Percentiles rank a stretch among this genome's conserved stretches.
These are phyloP conservation scores for Gila robusta DNA, from an alignment of 2,797 vertebrate species.

Conservation along the genomic window DNA sequence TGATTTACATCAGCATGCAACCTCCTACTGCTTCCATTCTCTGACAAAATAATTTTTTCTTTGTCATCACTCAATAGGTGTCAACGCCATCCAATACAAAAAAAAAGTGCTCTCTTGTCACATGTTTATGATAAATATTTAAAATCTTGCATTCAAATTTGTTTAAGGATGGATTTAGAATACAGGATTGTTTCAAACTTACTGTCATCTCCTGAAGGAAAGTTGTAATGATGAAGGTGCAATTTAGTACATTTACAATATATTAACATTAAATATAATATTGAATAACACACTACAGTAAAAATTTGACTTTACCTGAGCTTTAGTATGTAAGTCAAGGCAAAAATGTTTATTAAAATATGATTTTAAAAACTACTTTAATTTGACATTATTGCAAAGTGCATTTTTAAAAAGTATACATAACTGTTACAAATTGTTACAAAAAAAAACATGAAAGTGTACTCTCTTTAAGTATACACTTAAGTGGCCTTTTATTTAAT, in stretches of 20 bases:
- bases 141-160: background rate
- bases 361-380: no score
- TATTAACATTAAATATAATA: no score
- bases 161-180: background rate
- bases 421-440: background rate
- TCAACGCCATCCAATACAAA: background rate
- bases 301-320: no score
- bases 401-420: no score
- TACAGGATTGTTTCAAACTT: background rate
- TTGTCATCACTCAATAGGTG: constrained; percentile 17
- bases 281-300: no score
- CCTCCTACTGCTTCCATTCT: constrained; percentile 10
- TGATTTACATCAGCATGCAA: background rate
- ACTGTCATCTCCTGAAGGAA: constrained; percentile 8
- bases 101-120: background rate
- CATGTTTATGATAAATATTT: constrained; percentile 13
- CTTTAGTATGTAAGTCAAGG: no score
- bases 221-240: background rate
- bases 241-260: no score
- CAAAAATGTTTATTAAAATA: no score
- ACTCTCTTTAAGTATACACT: background rate
- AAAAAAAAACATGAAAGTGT: background rate
- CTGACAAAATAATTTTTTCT: background rate
- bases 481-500: background rate
- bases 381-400: no score